Evolutionary conservation across 2,888 invertebrate species (phyloP).

Genomic region (Papilio gigon): DNA sequence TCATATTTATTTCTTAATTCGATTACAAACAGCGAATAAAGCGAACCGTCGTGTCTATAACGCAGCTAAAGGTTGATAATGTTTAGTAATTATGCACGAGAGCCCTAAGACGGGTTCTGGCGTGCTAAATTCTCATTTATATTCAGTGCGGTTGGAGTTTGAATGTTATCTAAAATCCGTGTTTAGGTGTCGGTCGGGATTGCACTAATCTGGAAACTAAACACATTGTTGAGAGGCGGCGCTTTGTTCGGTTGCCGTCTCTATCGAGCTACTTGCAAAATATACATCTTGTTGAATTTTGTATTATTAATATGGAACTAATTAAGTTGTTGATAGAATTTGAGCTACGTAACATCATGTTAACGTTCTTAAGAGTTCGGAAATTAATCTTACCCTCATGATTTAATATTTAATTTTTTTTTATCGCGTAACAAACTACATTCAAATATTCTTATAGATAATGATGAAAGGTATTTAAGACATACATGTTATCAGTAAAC

Average conservation of each 20-base stretch:
- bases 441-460: background rate
- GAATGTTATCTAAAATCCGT: conserved; percentile 82
- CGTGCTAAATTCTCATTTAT: conserved; percentile 81
- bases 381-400: background rate
- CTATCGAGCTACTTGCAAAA: conserved; percentile 1
- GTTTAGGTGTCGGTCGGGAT: conserved; percentile 81
- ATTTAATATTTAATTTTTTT: background rate
- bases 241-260: conserved; percentile 71
- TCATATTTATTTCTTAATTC: conserved; percentile 47
- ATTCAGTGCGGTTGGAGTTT: conserved; percentile 80
- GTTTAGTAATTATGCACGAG: conserved; percentile 75
- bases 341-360: conserved; percentile 1
- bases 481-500: conserved; percentile 18
- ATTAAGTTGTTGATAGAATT: conserved; percentile 23
- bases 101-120: conserved; percentile 71
- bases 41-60: conserved; percentile 65
- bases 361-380: background rate
- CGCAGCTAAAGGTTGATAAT: conserved; percentile 58
- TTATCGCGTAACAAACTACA: background rate
- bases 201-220: conserved; percentile 81
- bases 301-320: conserved; percentile 26
- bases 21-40: conserved; percentile 63
- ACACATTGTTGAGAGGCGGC: conserved; percentile 77
- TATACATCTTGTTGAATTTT: conserved; percentile 23
- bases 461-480: background rate